Base-by-base conservation (phyloP, 92 coral and sea anemone species). In the Parazoanthus swiftii region DNA sequence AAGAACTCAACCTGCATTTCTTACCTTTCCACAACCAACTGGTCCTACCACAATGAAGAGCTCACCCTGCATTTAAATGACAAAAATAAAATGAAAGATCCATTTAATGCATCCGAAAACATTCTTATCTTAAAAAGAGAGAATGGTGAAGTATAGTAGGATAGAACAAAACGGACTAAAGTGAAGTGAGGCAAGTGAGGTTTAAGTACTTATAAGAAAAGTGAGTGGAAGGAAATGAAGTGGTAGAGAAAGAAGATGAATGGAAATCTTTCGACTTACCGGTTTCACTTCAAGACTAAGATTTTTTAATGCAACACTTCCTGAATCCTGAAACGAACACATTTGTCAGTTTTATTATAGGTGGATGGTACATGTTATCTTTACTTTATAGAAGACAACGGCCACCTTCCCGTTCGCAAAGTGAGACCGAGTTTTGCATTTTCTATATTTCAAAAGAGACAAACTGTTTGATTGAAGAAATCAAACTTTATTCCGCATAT, bases 1-100 rank as follows among this genome's bases (percentile, higher is more conserved):
- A n/a, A n/a, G n/a, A n/a, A n/a, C n/a, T n/a, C n/a, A n/a, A n/a
- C n/a, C n/a, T n/a, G n/a, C n/a, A n/a, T n/a, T n/a, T n/a, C n/a
- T n/a, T n/a, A n/a, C n/a, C n/a, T n/a, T 46, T 98, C 99, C n/a
- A n/a, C n/a, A n/a, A n/a, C n/a, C n/a, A n/a, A n/a, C n/a, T n/a
- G n/a, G n/a, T n/a, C n/a, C n/a, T 37, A 97, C 87, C 10, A 97
- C 92, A 91, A 95, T 94, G 39, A 94, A 91, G 38, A 97, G 95
- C 54, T 97, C 99, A 2, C 99, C 96, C 99, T 97, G 80, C 25
- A 58, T 74, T 79, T 36, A 67, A 56, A 72, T 3, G 13, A 83
- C 81, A 81, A 25, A 5, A 10, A 10, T 29, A 29, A 21, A 50
- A 46, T 25, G 83, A n/a, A 16, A 50, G n/a, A 44, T 39, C 29